Evolutionary conservation across 2,888 invertebrate species (phyloP), one percentile per base, ranked within the genome.

Genomic region (Uloborus plumipes): DNA sequence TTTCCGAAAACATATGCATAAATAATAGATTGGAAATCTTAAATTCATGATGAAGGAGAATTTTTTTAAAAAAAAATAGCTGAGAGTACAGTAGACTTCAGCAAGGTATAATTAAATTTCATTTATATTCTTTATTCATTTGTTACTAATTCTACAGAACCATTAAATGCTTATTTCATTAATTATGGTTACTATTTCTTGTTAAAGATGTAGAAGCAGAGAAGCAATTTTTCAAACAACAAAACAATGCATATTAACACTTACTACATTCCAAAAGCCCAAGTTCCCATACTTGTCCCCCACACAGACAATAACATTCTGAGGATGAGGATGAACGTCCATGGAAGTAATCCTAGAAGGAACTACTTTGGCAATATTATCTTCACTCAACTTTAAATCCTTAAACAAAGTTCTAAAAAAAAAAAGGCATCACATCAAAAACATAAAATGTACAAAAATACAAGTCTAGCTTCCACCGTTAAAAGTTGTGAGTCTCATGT

Each of bases 231-330:
- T 31, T 26, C 22, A 55, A 50, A 53, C 11, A 13, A 31, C 16
- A 39, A 75, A 26, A 15, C 16, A 50, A 47, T 11, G 86, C 26
- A 26, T 26, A 26, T 26, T 26, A 26, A 4, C 26, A 26, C 88
- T 86, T 82, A 88, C 88, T 76, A 88, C 87, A 86, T 89, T 86
- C 88, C 88, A 88, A 20, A 89, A 83, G 47, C 88, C 89, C 22
- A 90, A 74, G 66, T 87, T 85, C 4, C 90, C 90, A 87, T 86
- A 87, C 74, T 88, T 88, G 85, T 88, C 89, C 16, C 90, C 90
- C 20, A 88, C 88, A 50, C 87, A 86, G n/a, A 89, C 85, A 49
- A 90, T 78, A 1, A 89, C 80, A 70, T 88, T 88, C 0, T 86
- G 84, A 14, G 86, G 81, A 0, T 88, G 85, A 0, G 90, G 89